Evolutionary conservation across 1,140 invertebrate genomes (phyloP), one percentile per base, ranked within the genome.

Genomic region (Drosophila sturtevanti): DNA sequence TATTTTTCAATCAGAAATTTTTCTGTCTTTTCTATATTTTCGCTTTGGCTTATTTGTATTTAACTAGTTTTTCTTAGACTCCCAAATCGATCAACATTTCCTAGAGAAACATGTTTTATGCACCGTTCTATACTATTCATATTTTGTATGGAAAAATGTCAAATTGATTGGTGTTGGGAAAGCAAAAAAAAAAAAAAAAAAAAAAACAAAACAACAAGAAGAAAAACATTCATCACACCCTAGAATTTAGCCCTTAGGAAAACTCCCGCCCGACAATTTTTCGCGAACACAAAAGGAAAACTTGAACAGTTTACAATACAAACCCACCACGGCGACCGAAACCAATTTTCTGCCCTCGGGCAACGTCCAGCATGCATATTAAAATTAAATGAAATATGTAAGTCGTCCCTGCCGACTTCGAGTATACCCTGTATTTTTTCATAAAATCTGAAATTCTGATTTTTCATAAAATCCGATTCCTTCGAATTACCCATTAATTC

Each of bases 331-430:
- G 6, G 2, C 41, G 2, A 48, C 16, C 18, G 9, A 21, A 48
- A 21, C 41, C 41, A 48, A 48, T 48, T 48, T 48, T 21, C 11
- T 35, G 52, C 58, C 73, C 48, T 21, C 5, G 22, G 73, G 56
- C 73, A 27, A 11, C 60, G 38, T 70, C 67, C 66, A 64, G 55
- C 56, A 65, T 77, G 74, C 66, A 77, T 77, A 65, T 77, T 77
- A 70, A 77, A 77, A 77, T 77, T 77, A 21, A 76, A n/a, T n/a
- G n/a, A n/a, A n/a, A n/a, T n/a, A n/a, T n/a, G n/a, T n/a, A n/a
- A n/a, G n/a, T n/a, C n/a, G n/a, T n/a, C n/a, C n/a, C n/a, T n/a
- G n/a, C n/a, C n/a, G n/a, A n/a, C n/a, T n/a, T n/a, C n/a, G n/a
- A n/a, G n/a, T n/a, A n/a, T n/a, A n/a, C n/a, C n/a, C n/a, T n/a